phyloP scores from a whole-genome alignment of 2,888 invertebrate species.

The Notodonta dromedarius region DNA sequence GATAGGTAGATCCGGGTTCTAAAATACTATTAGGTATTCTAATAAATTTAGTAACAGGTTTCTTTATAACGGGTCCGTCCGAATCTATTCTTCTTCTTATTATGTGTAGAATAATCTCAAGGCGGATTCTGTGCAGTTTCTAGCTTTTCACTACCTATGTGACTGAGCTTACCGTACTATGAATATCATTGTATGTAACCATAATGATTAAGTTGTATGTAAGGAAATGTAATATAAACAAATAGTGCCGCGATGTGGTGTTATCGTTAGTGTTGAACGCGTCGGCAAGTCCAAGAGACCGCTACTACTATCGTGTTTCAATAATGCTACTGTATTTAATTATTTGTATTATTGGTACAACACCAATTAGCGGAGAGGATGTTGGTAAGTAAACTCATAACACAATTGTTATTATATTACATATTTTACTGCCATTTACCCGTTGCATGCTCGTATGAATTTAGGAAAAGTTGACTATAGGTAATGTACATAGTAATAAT shows the following conservation, averaged over 20 bases:
- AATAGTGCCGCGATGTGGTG: not conserved
- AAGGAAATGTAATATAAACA: not conserved
- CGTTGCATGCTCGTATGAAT: too few species aligned
- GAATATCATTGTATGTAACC: not conserved
- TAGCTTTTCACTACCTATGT: too few species aligned
- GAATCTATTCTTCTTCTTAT: too few species aligned
- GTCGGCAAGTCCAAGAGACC: constrained; percentile 14
- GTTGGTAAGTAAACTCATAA: not conserved
- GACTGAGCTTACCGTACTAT: not conserved
- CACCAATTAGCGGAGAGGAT: not conserved
- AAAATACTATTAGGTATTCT: too few species aligned
- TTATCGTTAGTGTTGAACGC: constrained; percentile 19
- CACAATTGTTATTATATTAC: not conserved
- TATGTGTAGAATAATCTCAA: too few species aligned
- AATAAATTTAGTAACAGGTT: too few species aligned
- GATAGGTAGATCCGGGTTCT: too few species aligned
- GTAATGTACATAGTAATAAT: too few species aligned
- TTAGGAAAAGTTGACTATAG: too few species aligned
- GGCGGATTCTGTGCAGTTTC: too few species aligned
- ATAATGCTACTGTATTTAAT: constrained; percentile 19
- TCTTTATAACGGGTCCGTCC: too few species aligned
- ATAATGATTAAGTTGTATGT: not conserved
- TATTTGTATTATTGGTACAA: constrained; percentile 10
- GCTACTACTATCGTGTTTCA: constrained; percentile 8
- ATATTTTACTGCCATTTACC: too few species aligned